Percentiles rank a stretch among this genome's conserved stretches.
These are phyloP conservation scores for Isotomurus palustris DNA, from an alignment of 2,888 invertebrate genomes.

Conservation along the genomic window DNA sequence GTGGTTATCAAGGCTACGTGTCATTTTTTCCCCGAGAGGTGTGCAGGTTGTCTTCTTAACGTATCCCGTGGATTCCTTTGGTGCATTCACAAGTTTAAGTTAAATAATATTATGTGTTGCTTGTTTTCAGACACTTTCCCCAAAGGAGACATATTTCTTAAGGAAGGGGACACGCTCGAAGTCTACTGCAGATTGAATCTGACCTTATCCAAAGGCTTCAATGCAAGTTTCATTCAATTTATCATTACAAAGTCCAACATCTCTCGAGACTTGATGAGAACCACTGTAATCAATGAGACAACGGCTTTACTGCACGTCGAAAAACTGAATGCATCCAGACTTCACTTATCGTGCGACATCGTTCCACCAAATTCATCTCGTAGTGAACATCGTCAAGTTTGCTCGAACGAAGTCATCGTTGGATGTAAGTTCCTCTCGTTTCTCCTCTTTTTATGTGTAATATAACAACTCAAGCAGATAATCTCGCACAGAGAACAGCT, in stretches of 20 bases:
- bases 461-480: not conserved
- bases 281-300: conserved; percentile 60
- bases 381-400: conserved; percentile 49
- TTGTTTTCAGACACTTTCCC: conserved; percentile 53
- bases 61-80: no score
- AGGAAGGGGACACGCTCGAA: conserved; percentile 60
- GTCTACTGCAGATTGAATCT: conserved; percentile 61
- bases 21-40: no score
- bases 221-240: conserved; percentile 56
- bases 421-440: conserved; percentile 58
- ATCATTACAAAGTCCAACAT: conserved; percentile 23
- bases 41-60: no score
- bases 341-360: conserved; percentile 58
- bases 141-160: conserved; percentile 57
- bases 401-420: conserved; percentile 57
- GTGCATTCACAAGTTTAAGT: no score
- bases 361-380: conserved; percentile 36
- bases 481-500: not conserved
- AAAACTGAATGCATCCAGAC: conserved; percentile 56
- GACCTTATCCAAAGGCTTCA: conserved; percentile 54
- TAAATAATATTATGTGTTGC: not conserved
- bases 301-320: conserved; percentile 59
- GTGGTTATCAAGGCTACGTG: no score
- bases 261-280: conserved; percentile 26
- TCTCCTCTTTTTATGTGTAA: no score